phyloP scores from a whole-genome alignment of 2,888 invertebrate genomes.

The Oscheius sp. region DNA sequence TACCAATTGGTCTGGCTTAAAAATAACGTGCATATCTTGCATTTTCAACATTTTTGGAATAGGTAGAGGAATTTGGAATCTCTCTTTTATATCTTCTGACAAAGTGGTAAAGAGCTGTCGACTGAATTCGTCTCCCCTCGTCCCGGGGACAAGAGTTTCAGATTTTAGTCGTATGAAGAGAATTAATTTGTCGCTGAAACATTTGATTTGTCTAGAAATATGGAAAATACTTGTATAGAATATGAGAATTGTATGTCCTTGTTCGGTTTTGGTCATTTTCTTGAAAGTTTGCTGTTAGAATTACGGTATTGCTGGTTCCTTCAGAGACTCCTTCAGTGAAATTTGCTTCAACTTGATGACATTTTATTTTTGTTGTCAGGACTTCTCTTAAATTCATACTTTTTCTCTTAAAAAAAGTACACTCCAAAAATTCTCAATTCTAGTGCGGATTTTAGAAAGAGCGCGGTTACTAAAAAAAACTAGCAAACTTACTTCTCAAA shows the following conservation, averaged over 20 bases:
- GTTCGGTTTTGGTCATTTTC: not conserved
- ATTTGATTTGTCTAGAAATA: too few species aligned
- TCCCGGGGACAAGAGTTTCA: not conserved
- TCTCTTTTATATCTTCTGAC: not conserved
- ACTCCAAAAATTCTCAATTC: not conserved
- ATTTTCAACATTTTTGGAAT: not conserved
- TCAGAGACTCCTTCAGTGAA: not conserved
- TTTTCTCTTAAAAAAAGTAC: too few species aligned
- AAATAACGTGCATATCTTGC: not conserved
- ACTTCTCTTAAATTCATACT: not conserved
- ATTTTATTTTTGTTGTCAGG: not conserved
- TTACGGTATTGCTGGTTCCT: not conserved
- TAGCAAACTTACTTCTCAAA: not conserved
- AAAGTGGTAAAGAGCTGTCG: not conserved
- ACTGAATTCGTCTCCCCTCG: not conserved
- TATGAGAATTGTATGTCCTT: not conserved
- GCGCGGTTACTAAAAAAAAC: too few species aligned
- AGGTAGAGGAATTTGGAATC: constrained; percentile 4
- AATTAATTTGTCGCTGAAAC: constrained; percentile 2
- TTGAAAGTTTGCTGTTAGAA: not conserved
- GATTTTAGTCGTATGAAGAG: constrained; percentile 14
- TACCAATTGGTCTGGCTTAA: not conserved
- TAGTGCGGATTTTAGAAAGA: not conserved
- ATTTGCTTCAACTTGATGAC: not conserved
- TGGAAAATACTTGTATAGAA: not conserved